Base-by-base conservation (phyloP, 2,797 vertebrate species). In the Amazona finschi region DNA sequence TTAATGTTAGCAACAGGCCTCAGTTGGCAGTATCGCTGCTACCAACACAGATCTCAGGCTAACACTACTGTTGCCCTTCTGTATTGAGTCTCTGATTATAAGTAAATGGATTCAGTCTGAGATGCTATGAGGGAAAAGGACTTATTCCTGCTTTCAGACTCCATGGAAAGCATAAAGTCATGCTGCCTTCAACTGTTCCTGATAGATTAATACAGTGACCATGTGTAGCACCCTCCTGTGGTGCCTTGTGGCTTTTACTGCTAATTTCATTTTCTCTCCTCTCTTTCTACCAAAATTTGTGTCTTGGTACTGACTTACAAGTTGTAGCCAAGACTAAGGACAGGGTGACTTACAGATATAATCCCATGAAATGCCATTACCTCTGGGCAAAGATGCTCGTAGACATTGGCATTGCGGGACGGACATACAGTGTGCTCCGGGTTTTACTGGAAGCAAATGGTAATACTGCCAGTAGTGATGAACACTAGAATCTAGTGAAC, bases 191-290 rank as follows among this genome's bases (percentile, higher is more conserved):
- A 27, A 43, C 72, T 77, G 22, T 20, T 94, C 67, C 41, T 83
- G 60, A 44, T 44, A 33, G 49, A 15, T 70, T 47, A 86, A 64
- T 61, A 20, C 73, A 88, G 83, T 64, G 87, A 13, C 94, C 96
- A 95, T 85, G 71, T 94, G 79, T 36, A 96, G 96, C 96, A 94
- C 96, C 96, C 95, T 97, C 94, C 92, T 96, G 96, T 97, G 96
- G 96, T 96, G 87, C 69, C 71, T 96, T 70, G 31, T 82, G 64
- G 91, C 91, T 96, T 93, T 81, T 94, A 67, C 94, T 89, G 55
- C 43, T 78, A 7, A 31, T 84, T 88, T 86, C 9, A 14, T 78
- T 95, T 85, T 70, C 24, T 80, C 25, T 55, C 74, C 46, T 72
- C 33, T 33, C 44, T 50, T 43, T 60, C 57, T 53, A 19, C 74